Evolutionary conservation across 1,140 invertebrate genomes (phyloP).

Genomic region (Brevipalpus yothersi): DNA sequence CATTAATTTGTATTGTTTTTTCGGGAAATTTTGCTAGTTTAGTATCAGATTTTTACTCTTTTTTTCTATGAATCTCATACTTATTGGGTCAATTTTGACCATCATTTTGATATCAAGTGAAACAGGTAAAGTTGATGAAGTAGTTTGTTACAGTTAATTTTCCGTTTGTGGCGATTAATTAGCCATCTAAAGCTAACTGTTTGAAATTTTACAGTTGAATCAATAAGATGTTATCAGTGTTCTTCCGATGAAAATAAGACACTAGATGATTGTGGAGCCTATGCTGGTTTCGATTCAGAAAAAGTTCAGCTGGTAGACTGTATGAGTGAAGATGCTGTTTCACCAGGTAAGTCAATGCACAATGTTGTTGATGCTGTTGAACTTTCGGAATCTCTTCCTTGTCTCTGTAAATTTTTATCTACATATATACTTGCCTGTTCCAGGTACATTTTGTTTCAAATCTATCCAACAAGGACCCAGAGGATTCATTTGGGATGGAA

Average conservation of each 20-base stretch:
- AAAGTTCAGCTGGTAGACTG: constrained; percentile 62
- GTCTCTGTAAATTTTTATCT: not conserved
- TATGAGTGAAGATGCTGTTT: constrained; percentile 59
- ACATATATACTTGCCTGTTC: not conserved
- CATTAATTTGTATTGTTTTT: no score
- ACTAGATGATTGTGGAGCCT: constrained; percentile 62
- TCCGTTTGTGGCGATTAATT: no score
- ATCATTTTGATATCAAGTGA: no score
- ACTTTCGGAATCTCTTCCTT: not conserved
- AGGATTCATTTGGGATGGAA: constrained; percentile 78
- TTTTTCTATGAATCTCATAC: no score
- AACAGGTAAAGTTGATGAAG: no score
- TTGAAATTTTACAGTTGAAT: constrained; percentile 22
- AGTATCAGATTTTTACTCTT: no score
- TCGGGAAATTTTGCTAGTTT: no score
- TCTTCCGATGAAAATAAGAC: constrained; percentile 48
- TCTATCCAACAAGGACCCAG: constrained; percentile 58
- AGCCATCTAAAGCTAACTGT: no score
- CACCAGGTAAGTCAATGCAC: constrained; percentile 31
- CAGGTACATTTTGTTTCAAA: constrained; percentile 65
- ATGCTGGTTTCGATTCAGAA: constrained; percentile 47
- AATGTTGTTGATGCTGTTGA: not conserved
- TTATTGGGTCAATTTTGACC: no score
- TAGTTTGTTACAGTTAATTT: no score
- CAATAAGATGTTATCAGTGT: constrained; percentile 64